Evolutionary conservation across 2,113 vertebrate genomes (phyloP), one percentile per base, ranked within the genome.

Genomic region (Oncorhynchus clarkii): DNA sequence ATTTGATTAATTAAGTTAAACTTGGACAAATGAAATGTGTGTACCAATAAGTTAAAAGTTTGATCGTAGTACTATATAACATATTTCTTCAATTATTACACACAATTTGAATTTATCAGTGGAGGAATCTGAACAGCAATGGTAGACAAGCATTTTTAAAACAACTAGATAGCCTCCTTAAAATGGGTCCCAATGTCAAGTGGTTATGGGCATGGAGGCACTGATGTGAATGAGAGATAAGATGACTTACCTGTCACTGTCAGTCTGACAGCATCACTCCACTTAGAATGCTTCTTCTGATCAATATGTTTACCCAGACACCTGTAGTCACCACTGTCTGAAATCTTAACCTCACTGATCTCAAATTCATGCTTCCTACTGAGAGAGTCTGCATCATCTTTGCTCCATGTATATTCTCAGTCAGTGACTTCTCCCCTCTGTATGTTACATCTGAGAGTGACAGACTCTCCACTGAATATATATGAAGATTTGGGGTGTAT

Each of bases 191-290:
- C 2, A 3, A 24, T 22, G 24, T 64, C n/a, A 64, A 64, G 60
- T 64, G 7, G 18, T 24, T 11, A 3, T 3, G 11, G 24, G 12
- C n/a, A n/a, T 26, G 0, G 18, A 64, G n/a, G 18, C 7, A 64
- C 2, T 22, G 59, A 8, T 20, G 6, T 64, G 60, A 64, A 48
- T 2, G 72, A 70, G 26, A 39, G 4, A 18, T 70, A 4, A 57
- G 8, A 3, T 73, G 12, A 67, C 72, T 60, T 71, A 78, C 76
- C 68, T 78, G 72, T 67, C 71, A 81, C 45, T 8, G 7, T 26
- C 24, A 81, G 1, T 71, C 49, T 67, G 0, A 78, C 3, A 2
- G 13, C 71, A 51, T 71, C 77, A 57, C 75, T 81, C 0, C 31
- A 5, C 5, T 24, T 24, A 24, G 24, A 24, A 24, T 24, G 24